A percentile compares a stretch with the other conserved stretches of the same genome.
These are phyloP conservation scores for Blomia tropicalis DNA, from an alignment of 2,888 invertebrate species.

Conservation along the genomic window DNA sequence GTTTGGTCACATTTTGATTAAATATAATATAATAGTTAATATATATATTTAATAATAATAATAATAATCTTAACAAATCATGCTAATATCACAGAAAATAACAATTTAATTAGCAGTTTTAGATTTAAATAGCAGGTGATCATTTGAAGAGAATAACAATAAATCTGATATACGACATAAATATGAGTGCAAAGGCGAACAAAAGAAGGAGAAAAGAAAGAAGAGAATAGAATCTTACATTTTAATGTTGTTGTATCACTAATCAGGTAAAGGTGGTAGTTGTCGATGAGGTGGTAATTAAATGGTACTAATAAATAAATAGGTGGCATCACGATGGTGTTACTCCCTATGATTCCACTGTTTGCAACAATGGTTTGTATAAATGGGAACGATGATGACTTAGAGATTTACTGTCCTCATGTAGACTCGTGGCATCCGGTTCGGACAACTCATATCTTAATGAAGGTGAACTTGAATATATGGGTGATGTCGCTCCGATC, in stretches of 20 bases:
- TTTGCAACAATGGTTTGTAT: conserved; percentile 2
- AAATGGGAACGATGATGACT: conserved; percentile 6
- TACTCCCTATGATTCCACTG: background rate
- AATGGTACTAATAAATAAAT: background rate
- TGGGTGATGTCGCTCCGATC: background rate
- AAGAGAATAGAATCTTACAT: background rate
- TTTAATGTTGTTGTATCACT: too few species aligned
- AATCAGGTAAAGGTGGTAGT: too few species aligned
- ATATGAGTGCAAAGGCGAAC: background rate
- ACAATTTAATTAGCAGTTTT: too few species aligned
- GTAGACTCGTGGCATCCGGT: background rate
- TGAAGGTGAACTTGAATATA: background rate
- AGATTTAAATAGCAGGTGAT: too few species aligned
- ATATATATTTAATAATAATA: too few species aligned
- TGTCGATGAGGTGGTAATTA: too few species aligned
- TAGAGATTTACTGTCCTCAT: background rate
- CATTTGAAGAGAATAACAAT: background rate
- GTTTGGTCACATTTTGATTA: too few species aligned
- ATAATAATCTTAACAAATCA: too few species aligned
- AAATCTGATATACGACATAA: background rate
- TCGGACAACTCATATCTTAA: background rate
- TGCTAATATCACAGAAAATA: too few species aligned
- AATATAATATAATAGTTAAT: too few species aligned
- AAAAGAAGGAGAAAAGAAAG: background rate
- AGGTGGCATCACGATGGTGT: background rate